A percentile compares a stretch with the other conserved stretches of the same genome.
Evolutionary conservation across 2,888 invertebrate species (phyloP).

Genomic region (Cryptocephalus moraei): DNA sequence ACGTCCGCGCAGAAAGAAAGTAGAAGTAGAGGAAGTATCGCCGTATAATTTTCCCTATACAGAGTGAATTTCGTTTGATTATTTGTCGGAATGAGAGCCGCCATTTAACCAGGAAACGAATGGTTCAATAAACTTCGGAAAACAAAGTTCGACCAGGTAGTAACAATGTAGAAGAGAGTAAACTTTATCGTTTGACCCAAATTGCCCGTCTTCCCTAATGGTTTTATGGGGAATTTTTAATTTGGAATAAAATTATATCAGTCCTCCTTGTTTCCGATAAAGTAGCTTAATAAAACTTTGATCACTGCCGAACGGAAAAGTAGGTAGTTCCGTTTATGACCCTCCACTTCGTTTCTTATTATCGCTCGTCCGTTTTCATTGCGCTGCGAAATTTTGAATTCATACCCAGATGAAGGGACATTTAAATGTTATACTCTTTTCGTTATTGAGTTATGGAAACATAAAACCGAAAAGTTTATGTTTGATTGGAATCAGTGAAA

Average conservation of each 20-base stretch:
- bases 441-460: constrained; percentile 27
- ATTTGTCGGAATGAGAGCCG: too few relatives aligned
- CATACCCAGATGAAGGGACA: constrained; percentile 19
- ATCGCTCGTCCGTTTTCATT: constrained; percentile 23
- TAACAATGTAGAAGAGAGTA: constrained; percentile 5
- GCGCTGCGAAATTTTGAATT: constrained; percentile 16
- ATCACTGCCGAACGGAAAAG: constrained; percentile 18
- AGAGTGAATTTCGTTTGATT: too few relatives aligned
- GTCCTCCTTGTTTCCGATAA: constrained; percentile 19
- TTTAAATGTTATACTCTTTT: constrained; percentile 24
- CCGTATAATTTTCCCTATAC: too few relatives aligned
- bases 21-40: too few relatives aligned
- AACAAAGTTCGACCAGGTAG: neutral
- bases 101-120: too few relatives aligned
- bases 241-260: constrained; percentile 23
- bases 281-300: constrained; percentile 30
- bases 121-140: too few relatives aligned
- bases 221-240: constrained; percentile 25
- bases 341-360: constrained; percentile 25
- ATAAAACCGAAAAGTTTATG: constrained; percentile 31
- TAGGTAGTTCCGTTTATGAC: constrained; percentile 27
- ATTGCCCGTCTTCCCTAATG: constrained; percentile 12
- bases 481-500: constrained; percentile 32
- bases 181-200: constrained; percentile 1
- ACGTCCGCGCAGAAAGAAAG: too few relatives aligned